phyloP scores from a whole-genome alignment of 2,113 vertebrate species.

The Eira barbara region DNA sequence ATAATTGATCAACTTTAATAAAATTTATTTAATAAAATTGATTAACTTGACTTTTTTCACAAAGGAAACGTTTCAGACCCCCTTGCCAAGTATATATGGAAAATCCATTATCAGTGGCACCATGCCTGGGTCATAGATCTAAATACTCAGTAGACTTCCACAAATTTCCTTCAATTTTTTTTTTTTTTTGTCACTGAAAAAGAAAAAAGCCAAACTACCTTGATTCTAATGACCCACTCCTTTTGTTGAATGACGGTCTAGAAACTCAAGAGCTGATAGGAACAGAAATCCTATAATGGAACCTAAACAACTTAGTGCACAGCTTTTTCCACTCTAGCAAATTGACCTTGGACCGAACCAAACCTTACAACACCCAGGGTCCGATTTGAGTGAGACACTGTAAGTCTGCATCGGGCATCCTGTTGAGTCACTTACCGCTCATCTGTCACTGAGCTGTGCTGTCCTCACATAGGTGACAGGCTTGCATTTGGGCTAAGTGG shows the following conservation, averaged over 20 bases:
- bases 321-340: background rate
- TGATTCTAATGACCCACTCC: background rate
- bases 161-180: background rate
- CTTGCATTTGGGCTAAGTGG: background rate
- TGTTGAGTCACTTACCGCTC: background rate
- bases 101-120: background rate
- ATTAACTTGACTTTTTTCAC: background rate
- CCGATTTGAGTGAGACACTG: background rate
- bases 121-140: background rate
- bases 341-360: background rate
- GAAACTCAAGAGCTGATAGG: background rate
- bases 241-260: background rate
- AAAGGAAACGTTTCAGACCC: background rate
- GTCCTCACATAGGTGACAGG: background rate
- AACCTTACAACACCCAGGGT: background rate
- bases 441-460: background rate
- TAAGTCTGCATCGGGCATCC: background rate
- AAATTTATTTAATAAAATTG: background rate
- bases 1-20: background rate
- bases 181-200: background rate
- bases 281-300: background rate
- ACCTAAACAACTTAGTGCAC: background rate
- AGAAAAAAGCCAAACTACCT: background rate
- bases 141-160: background rate
- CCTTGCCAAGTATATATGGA: rapidly evolving